These are phyloP conservation scores for Micoletzkya japonica DNA, from an alignment of 2,888 invertebrate genomes.

Conservation along the genomic window DNA sequence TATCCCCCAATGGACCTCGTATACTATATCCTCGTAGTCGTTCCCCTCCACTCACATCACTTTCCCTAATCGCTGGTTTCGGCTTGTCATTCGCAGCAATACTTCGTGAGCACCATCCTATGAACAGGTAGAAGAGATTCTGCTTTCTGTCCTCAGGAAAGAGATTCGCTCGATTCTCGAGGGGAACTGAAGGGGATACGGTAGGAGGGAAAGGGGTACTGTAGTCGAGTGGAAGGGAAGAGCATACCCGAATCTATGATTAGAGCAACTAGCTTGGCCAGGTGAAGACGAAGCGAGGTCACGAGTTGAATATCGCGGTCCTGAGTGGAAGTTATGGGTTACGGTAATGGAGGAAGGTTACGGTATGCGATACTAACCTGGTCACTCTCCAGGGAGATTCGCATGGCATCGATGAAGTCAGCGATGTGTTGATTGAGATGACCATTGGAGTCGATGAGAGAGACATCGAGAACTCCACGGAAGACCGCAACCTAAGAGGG, in stretches of 20 bases:
- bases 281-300: slow-evolving; percentile 86
- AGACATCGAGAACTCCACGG: slow-evolving; percentile 67
- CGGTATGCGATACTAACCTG: slow-evolving; percentile 29
- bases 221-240: neutral
- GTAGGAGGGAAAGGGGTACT: neutral
- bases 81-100: slow-evolving; percentile 57
- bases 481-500: slow-evolving; percentile 40
- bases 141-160: slow-evolving; percentile 84
- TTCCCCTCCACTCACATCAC: slow-evolving; percentile 10
- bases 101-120: slow-evolving; percentile 85
- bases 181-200: slow-evolving; percentile 2
- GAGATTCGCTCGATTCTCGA: slow-evolving; percentile 69
- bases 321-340: slow-evolving; percentile 64
- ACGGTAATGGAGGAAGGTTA: neutral
- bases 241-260: slow-evolving; percentile 74
- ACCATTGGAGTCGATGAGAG: slow-evolving; percentile 81
- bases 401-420: slow-evolving; percentile 91
- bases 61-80: slow-evolving; percentile 29
- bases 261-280: slow-evolving; percentile 88
- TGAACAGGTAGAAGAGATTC: slow-evolving; percentile 86
- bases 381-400: slow-evolving; percentile 87
- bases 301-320: slow-evolving; percentile 85
- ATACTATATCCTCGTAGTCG: too few relatives aligned
- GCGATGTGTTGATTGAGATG: slow-evolving; percentile 83
- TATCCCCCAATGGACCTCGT: neutral